Conservation (phyloP, 1,140 invertebrate genomes). For the Hycleus phaleratus region DNA sequence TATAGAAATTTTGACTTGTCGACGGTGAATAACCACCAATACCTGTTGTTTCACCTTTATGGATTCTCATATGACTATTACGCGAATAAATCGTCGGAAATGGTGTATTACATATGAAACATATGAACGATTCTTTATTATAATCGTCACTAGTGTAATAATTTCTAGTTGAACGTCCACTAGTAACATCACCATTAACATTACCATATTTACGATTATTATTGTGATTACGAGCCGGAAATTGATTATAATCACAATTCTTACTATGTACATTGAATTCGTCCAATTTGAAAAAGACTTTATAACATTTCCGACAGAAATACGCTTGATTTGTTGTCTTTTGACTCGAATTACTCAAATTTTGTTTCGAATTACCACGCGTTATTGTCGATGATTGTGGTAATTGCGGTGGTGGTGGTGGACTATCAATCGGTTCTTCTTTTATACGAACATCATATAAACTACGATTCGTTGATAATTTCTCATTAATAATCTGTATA, state of each 20-base stretch:
- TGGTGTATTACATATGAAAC: conserved; percentile 34
- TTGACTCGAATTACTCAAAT: conserved; percentile 2
- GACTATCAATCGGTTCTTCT: neutral
- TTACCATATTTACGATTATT: neutral
- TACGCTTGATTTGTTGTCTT: conserved; percentile 36
- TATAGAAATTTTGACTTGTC: conserved; percentile 5
- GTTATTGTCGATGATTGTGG: neutral
- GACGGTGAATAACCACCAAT: neutral
- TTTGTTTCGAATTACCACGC: conserved; percentile 6
- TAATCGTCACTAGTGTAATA: neutral
- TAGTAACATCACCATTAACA: conserved; percentile 15
- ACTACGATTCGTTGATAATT: too few species aligned
- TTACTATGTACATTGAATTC: conserved; percentile 38
- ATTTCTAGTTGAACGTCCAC: conserved; percentile 21
- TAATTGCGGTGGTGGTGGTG: neutral
- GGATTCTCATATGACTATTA: conserved; percentile 39
- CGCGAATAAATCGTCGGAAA: conserved; percentile 38
- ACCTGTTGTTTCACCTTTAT: conserved; percentile 24
- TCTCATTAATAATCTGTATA: too few species aligned
- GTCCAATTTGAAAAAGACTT: conserved; percentile 38
- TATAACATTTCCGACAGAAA: conserved; percentile 39
- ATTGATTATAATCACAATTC: conserved; percentile 29
- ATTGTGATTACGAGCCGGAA: neutral
- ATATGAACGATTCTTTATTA: conserved; percentile 21
- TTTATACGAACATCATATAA: conserved; percentile 1